Evolutionary conservation across 1,140 invertebrate species (phyloP).

Genomic region (Saccostrea cuccullata): DNA sequence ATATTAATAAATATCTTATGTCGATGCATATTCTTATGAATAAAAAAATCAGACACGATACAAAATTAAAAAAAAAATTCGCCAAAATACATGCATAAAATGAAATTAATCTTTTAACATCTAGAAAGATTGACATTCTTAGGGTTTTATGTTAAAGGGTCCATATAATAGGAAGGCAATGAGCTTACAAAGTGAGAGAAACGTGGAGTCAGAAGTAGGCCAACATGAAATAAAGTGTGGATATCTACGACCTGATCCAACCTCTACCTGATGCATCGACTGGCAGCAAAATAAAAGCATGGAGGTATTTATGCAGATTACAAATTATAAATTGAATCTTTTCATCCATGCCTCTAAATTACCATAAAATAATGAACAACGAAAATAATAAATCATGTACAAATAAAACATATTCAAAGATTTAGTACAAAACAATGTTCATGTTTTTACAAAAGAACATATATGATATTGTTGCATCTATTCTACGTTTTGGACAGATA

Average conservation of each 20-base stretch:
- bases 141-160: background rate
- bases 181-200: conserved; percentile 27
- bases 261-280: conserved; percentile 32
- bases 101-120: background rate
- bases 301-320: conserved; percentile 19
- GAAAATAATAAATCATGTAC: background rate
- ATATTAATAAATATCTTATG: too few relatives aligned
- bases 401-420: background rate
- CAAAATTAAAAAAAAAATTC: background rate
- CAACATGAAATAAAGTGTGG: background rate
- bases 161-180: background rate
- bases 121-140: background rate
- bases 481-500: background rate
- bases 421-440: background rate
- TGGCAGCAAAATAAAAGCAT: conserved; percentile 37
- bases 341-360: background rate
- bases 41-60: background rate
- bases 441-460: background rate
- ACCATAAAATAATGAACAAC: conserved; percentile 7
- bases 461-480: background rate
- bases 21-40: background rate
- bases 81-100: background rate
- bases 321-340: conserved; percentile 5
- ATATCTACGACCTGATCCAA: conserved; percentile 32
- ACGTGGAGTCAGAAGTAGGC: background rate